These are phyloP conservation scores for Malacoctenus gilli DNA, from an alignment of 2,797 vertebrate genomes.

Conservation along the genomic window DNA sequence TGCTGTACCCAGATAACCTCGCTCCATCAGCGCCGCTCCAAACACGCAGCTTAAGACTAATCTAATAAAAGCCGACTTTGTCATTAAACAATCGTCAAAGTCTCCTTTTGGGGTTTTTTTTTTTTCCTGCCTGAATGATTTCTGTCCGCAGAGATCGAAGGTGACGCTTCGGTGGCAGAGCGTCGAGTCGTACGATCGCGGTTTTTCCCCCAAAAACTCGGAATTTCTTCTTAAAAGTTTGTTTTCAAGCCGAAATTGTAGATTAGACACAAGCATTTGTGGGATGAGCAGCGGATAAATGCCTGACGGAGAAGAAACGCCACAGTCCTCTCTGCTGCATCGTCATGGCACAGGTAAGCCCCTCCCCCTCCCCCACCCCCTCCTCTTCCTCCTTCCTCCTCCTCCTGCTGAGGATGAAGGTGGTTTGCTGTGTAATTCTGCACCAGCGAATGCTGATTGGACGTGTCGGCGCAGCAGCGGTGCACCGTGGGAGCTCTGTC, in stretches of 20 bases:
- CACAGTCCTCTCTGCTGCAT: too few species aligned
- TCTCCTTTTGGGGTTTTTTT: conserved; percentile 48
- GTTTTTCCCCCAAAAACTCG: too few species aligned
- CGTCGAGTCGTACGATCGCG: too few species aligned
- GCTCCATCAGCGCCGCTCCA: conserved; percentile 16
- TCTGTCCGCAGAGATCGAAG: conserved; percentile 48
- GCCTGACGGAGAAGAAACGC: too few species aligned
- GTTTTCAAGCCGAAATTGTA: too few species aligned
- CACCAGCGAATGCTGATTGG: conserved; percentile 31
- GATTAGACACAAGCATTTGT: too few species aligned
- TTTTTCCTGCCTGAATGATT: conserved; percentile 50
- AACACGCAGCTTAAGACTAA: conserved; percentile 35
- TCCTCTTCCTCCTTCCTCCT: too few species aligned
- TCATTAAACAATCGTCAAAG: conserved; percentile 67
- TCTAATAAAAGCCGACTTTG: conserved; percentile 51
- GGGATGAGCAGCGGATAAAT: too few species aligned
- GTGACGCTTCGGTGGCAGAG: conserved; percentile 50
- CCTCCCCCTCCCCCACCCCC: too few species aligned
- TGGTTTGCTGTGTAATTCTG: conserved; percentile 19
- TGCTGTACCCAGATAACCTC: too few species aligned
- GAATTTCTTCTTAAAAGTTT: too few species aligned
- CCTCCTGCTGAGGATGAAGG: not conserved
- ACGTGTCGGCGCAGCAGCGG: conserved; percentile 9
- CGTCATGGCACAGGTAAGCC: too few species aligned
- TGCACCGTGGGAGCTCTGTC: conserved; percentile 48